Evolutionary conservation across 2,113 vertebrate genomes (phyloP).

Genomic region (Pterocles orientalis): DNA sequence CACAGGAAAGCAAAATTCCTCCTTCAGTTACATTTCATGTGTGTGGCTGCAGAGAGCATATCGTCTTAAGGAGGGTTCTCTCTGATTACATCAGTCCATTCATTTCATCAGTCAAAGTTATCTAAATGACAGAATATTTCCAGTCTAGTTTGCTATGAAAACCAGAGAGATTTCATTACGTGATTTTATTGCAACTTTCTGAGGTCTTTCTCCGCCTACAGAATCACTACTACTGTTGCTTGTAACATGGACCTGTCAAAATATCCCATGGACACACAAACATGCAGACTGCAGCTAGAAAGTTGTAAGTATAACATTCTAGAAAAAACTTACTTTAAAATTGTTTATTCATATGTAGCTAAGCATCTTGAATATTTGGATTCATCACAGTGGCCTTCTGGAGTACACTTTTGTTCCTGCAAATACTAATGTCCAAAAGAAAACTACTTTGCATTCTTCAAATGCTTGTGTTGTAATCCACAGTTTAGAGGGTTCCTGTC

Average conservation of each 20-base stretch:
- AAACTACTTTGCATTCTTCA: neutral
- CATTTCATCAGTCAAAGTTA: neutral
- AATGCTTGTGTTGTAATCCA: neutral
- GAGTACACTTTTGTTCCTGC: neutral
- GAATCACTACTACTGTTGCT: conserved; percentile 82
- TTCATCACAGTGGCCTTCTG: neutral
- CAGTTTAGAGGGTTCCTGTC: neutral
- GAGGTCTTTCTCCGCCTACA: conserved; percentile 28
- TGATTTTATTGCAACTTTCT: neutral
- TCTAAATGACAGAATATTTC: neutral
- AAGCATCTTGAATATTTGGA: neutral
- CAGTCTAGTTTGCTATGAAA: neutral
- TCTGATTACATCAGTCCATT: neutral
- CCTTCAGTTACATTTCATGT: neutral
- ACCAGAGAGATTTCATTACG: neutral
- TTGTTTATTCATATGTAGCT: neutral
- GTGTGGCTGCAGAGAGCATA: neutral
- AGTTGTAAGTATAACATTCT: conserved; percentile 78
- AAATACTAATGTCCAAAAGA: neutral
- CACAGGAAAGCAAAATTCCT: neutral
- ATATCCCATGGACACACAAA: conserved; percentile 85
- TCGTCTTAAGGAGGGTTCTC: neutral
- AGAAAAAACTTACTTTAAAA: neutral
- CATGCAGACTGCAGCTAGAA: conserved; percentile 79
- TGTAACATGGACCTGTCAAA: conserved; percentile 85